phyloP scores from a whole-genome alignment of 2,888 invertebrate genomes.

The Lissonota sp. region DNA sequence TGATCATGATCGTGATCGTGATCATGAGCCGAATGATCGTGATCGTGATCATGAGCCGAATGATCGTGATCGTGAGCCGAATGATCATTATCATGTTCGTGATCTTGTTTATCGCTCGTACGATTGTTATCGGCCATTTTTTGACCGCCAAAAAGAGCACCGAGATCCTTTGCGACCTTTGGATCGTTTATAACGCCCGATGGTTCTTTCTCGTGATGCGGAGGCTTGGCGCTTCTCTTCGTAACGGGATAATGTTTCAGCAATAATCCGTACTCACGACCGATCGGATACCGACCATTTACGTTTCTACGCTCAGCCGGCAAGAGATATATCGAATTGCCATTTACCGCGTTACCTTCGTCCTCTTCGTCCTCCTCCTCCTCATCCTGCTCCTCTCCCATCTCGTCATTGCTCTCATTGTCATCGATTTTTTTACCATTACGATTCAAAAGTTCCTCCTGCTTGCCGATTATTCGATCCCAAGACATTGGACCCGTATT shows the following conservation, averaged over 20 bases:
- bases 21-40: slow-evolving; percentile 46
- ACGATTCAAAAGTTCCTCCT: slow-evolving; percentile 62
- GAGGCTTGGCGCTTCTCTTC: slow-evolving; percentile 79
- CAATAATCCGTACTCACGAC: slow-evolving; percentile 73
- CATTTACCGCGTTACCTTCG: slow-evolving; percentile 40
- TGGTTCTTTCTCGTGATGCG: slow-evolving; percentile 72
- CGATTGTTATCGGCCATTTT: slow-evolving; percentile 91
- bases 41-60: slow-evolving; percentile 62
- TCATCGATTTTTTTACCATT: slow-evolving; percentile 64
- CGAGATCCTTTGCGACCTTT: slow-evolving; percentile 80
- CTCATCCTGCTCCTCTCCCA: slow-evolving; percentile 65
- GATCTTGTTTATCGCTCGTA: slow-evolving; percentile 61
- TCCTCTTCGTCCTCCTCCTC: slow-evolving; percentile 64
- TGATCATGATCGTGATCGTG: slow-evolving; percentile 68
- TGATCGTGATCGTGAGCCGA: slow-evolving; percentile 61
- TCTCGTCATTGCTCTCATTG: slow-evolving; percentile 8
- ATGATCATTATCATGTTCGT: slow-evolving; percentile 68
- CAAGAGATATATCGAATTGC: slow-evolving; percentile 67
- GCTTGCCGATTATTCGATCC: slow-evolving; percentile 70
- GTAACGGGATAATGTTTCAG: slow-evolving; percentile 78
- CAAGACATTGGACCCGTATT: slow-evolving; percentile 70
- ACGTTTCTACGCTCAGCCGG: slow-evolving; percentile 75
- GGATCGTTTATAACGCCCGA: slow-evolving; percentile 74
- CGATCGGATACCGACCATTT: slow-evolving; percentile 77
- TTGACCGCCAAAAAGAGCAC: slow-evolving; percentile 88